Conservation (phyloP, 2,888 invertebrate genomes). For the Dorcus hopei region DNA sequence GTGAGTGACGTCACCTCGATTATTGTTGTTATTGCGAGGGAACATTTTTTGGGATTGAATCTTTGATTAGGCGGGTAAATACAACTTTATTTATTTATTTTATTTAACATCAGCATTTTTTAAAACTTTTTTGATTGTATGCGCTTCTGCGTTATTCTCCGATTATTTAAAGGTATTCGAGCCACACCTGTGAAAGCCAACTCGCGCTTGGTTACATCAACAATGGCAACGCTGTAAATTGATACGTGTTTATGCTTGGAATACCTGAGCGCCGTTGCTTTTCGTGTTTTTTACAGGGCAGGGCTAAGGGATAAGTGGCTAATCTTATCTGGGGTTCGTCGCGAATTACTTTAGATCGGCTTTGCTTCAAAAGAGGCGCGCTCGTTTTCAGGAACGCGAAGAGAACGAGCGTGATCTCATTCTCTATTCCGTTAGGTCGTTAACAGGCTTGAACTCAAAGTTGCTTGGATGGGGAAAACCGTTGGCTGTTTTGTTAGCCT, state of each 20-base stretch:
- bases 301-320: not conserved
- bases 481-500: no score
- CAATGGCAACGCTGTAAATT: constrained; percentile 30
- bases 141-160: not conserved
- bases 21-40: constrained; percentile 9
- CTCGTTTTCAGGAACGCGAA: no score
- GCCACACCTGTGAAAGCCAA: constrained; percentile 36
- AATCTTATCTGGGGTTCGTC: not conserved
- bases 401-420: no score
- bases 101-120: not conserved
- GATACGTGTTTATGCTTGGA: constrained; percentile 15
- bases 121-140: not conserved
- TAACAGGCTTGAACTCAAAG: no score
- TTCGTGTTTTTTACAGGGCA: constrained; percentile 5
- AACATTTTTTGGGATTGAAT: constrained; percentile 21
- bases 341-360: not conserved
- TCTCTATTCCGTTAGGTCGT: no score
- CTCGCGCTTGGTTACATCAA: constrained; percentile 16
- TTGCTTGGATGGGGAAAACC: no score
- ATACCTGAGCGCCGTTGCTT: constrained; percentile 5
- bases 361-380: no score
- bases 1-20: constrained; percentile 21
- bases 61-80: not conserved
- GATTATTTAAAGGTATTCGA: constrained; percentile 15
- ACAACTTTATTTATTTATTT: not conserved